Conservation (phyloP, 2,113 vertebrate genomes). For the Bothrops jararaca region DNA sequence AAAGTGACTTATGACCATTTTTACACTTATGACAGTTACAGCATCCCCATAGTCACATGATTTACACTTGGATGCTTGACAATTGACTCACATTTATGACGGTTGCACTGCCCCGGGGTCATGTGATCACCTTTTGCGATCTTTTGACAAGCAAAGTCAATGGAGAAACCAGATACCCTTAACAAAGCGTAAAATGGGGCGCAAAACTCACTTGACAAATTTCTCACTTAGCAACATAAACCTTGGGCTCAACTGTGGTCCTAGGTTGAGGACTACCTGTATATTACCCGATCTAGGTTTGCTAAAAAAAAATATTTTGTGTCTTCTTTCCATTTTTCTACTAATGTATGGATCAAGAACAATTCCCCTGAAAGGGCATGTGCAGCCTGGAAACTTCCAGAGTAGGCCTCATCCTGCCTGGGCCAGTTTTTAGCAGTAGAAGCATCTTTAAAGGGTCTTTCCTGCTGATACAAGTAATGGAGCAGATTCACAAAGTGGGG, state of each 20-base stretch:
- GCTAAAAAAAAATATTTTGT: neutral
- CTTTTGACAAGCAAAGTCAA: neutral
- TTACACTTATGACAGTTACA: too few species aligned
- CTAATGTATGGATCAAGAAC: neutral
- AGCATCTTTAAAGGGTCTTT: neutral
- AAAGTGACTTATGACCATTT: too few species aligned
- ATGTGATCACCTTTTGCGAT: neutral
- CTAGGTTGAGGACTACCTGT: too few species aligned
- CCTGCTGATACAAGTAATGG: neutral
- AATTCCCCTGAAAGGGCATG: neutral
- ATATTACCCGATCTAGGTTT: neutral
- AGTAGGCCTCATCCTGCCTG: neutral
- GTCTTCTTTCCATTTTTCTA: neutral
- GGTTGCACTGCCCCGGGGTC: too few species aligned
- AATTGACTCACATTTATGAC: too few species aligned
- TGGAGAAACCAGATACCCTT: neutral
- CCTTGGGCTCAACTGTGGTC: too few species aligned
- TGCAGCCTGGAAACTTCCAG: neutral
- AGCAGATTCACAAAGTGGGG: neutral
- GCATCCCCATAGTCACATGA: too few species aligned
- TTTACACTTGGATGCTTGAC: too few species aligned
- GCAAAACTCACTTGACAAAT: too few species aligned
- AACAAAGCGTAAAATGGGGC: neutral
- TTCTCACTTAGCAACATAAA: too few species aligned
- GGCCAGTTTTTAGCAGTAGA: neutral